phyloP scores from a whole-genome alignment of 2,888 invertebrate genomes.

The Ennomos fuscantarius region DNA sequence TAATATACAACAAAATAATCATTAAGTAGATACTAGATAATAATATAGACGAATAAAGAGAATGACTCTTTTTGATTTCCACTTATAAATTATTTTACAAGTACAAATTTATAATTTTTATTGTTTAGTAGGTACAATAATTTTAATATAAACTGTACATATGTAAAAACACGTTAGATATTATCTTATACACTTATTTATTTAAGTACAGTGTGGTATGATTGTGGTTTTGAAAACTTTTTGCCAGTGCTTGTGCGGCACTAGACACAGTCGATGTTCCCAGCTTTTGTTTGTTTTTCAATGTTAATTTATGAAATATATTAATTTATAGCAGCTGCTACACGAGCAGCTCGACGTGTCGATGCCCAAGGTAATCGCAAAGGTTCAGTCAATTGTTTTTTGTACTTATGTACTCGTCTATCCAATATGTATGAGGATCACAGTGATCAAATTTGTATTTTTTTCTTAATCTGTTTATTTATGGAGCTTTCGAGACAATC shows the following conservation, averaged over 20 bases:
- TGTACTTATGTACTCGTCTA: constrained; percentile 42
- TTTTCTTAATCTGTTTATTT: constrained; percentile 28
- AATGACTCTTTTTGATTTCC: constrained; percentile 65
- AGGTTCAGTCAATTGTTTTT: constrained; percentile 61
- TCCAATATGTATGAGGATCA: constrained; percentile 23
- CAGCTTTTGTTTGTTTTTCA: constrained; percentile 11
- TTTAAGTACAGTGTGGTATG: constrained; percentile 74
- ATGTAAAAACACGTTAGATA: constrained; percentile 82
- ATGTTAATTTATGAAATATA: constrained; percentile 11
- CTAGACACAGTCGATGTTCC: constrained; percentile 51
- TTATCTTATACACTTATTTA: constrained; percentile 81
- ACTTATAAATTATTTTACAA: constrained; percentile 72
- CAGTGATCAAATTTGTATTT: constrained; percentile 17
- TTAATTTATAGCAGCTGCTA: constrained; percentile 12
- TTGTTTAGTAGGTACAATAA: constrained; percentile 75
- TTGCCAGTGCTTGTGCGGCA: constrained; percentile 64
- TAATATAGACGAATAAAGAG: constrained; percentile 68
- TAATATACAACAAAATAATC: constrained; percentile 79
- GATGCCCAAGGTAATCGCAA: constrained; percentile 52
- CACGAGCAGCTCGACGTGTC: constrained; percentile 39
- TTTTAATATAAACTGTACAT: constrained; percentile 77
- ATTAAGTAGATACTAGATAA: constrained; percentile 76
- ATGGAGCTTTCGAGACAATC: constrained; percentile 15
- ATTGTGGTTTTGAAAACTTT: constrained; percentile 68
- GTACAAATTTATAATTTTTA: constrained; percentile 79